Percentiles rank a stretch among this genome's conserved stretches.
Conservation (phyloP, 2,113 vertebrate genomes). For the Chaetodon trifascialis region DNA sequence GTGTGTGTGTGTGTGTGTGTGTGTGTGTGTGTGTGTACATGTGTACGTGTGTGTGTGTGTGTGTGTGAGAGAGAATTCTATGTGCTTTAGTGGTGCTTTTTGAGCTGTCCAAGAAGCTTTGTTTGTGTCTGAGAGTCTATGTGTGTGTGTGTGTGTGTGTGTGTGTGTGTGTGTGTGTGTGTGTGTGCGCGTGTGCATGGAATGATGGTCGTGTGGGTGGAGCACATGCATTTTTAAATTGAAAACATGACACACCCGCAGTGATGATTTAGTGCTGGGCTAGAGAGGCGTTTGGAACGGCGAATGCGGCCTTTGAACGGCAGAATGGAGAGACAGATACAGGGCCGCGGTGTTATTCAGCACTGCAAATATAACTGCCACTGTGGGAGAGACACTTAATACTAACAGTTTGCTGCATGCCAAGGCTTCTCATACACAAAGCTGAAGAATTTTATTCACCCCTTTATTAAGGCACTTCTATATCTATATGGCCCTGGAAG, state of each 20-base stretch:
- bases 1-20: conserved; percentile 10
- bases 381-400: conserved; percentile 55
- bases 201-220: conserved; percentile 67
- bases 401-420: conserved; percentile 42
- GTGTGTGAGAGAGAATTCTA: neutral
- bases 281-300: conserved; percentile 52
- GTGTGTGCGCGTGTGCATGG: conserved; percentile 5
- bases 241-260: conserved; percentile 76
- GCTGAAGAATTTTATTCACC: conserved; percentile 40
- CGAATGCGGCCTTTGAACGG: conserved; percentile 65
- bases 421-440: conserved; percentile 53
- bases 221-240: conserved; percentile 79
- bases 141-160: conserved; percentile 1
- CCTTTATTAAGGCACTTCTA: conserved; percentile 41
- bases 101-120: conserved; percentile 30
- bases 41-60: conserved; percentile 14
- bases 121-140: conserved; percentile 15
- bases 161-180: conserved; percentile 9
- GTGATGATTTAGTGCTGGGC: conserved; percentile 71
- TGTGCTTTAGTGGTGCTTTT: no score
- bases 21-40: conserved; percentile 34
- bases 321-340: conserved; percentile 47
- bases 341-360: conserved; percentile 50
- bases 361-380: conserved; percentile 40
- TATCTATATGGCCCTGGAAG: conserved; percentile 41